Conservation (phyloP, 1,140 invertebrate genomes). For the Amyelois transitella region DNA sequence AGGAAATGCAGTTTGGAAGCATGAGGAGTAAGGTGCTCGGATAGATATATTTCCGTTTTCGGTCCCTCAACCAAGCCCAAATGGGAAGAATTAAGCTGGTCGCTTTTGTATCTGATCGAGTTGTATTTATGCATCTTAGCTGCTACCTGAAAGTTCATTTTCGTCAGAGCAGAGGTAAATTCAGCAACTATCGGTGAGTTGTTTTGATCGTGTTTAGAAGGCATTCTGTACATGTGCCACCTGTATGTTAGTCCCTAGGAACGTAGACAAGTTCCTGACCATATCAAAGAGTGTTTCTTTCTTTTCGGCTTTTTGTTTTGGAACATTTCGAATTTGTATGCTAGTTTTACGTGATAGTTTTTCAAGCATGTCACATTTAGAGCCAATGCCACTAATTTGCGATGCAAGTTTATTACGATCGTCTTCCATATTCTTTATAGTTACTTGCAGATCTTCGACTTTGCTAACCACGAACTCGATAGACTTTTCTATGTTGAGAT, state of each 20-base stretch:
- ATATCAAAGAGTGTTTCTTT: too few relatives aligned
- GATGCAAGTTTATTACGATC: background rate
- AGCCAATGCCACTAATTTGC: background rate
- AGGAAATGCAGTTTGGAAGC: background rate
- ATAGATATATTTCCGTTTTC: background rate
- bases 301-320: too few relatives aligned
- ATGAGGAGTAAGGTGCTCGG: background rate
- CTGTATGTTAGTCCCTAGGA: too few relatives aligned
- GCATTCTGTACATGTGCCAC: too few relatives aligned
- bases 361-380: background rate
- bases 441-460: background rate
- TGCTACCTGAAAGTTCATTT: background rate
- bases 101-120: background rate
- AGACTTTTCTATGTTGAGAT: constrained; percentile 1
- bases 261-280: too few relatives aligned
- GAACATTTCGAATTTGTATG: too few relatives aligned
- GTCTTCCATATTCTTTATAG: background rate
- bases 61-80: background rate
- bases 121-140: background rate
- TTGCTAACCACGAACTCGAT: background rate
- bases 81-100: background rate
- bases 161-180: background rate
- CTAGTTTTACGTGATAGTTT: too few relatives aligned
- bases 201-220: background rate
- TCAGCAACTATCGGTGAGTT: background rate